Conservation (phyloP, 2,888 invertebrate genomes). For the Auanema sp. region DNA sequence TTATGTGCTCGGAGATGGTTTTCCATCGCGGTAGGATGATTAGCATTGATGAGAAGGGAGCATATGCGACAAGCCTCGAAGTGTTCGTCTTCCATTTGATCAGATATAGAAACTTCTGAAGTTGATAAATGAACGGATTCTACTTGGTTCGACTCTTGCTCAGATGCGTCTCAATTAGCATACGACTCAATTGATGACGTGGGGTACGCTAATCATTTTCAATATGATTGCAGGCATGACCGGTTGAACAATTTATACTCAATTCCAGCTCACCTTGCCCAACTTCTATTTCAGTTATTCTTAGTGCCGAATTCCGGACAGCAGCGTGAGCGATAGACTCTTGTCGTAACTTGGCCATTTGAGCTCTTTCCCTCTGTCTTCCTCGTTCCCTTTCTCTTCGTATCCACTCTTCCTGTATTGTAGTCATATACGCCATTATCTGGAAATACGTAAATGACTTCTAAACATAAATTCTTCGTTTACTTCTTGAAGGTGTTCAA, state of each 20-base stretch:
- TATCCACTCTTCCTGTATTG: slow-evolving; percentile 48
- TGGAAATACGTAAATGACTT: slow-evolving; percentile 10
- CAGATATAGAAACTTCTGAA: not conserved
- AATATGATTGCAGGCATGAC: no score
- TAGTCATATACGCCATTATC: slow-evolving; percentile 32
- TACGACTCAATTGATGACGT: no score
- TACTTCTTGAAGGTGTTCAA: slow-evolving; percentile 31
- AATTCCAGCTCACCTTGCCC: not conserved
- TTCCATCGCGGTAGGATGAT: slow-evolving; percentile 50
- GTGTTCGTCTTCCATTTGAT: slow-evolving; percentile 20
- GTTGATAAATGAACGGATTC: not conserved
- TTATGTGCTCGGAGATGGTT: slow-evolving; percentile 53
- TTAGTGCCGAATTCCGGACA: not conserved
- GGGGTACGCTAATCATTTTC: no score
- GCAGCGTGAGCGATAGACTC: slow-evolving; percentile 14
- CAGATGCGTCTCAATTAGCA: no score
- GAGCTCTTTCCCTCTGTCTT: slow-evolving; percentile 23
- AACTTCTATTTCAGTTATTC: slow-evolving; percentile 1
- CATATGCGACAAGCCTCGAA: slow-evolving; percentile 50
- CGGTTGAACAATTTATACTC: no score
- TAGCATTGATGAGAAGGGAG: slow-evolving; percentile 46
- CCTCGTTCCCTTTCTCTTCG: slow-evolving; percentile 34
- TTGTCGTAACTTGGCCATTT: slow-evolving; percentile 20
- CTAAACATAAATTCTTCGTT: not conserved
- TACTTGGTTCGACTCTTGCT: not conserved